phyloP scores from a whole-genome alignment of 2,888 invertebrate species.

The Scrobipalpa costella region DNA sequence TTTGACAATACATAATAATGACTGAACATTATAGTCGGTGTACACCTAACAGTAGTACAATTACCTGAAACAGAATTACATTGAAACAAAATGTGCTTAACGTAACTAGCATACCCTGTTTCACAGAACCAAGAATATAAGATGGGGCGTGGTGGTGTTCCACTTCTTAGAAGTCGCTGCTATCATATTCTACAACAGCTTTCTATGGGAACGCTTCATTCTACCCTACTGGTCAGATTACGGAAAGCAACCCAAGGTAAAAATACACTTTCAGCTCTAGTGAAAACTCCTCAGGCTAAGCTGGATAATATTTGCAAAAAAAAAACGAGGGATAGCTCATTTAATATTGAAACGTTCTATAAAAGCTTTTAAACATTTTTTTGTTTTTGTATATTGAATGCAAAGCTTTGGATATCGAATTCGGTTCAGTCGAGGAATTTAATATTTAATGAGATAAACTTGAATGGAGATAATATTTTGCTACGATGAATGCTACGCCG shows the following conservation, averaged over 20 bases:
- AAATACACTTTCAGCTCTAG: background rate
- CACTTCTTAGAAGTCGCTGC: conserved; percentile 88
- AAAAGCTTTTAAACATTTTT: conserved; percentile 1
- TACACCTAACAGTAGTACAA: no score
- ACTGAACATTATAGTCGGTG: no score
- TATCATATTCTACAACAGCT: conserved; percentile 90
- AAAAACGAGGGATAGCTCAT: background rate
- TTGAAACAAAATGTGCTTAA: no score
- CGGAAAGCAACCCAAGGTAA: conserved; percentile 74
- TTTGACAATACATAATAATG: no score
- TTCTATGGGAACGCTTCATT: conserved; percentile 90
- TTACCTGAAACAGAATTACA: no score
- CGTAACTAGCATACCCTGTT: no score
- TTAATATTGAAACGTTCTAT: background rate
- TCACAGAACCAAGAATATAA: conserved; percentile 84
- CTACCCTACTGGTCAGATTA: conserved; percentile 84
- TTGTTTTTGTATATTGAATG: background rate
- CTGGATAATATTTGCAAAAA: background rate
- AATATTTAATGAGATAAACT: background rate
- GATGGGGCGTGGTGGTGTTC: conserved; percentile 87
- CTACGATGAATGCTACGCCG: background rate
- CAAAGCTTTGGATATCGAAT: background rate
- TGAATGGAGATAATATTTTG: background rate
- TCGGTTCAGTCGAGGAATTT: background rate
- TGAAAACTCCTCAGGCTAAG: background rate